Evolutionary conservation across 1,140 invertebrate genomes (phyloP).

Genomic region (Lasioglossum baleicum): DNA sequence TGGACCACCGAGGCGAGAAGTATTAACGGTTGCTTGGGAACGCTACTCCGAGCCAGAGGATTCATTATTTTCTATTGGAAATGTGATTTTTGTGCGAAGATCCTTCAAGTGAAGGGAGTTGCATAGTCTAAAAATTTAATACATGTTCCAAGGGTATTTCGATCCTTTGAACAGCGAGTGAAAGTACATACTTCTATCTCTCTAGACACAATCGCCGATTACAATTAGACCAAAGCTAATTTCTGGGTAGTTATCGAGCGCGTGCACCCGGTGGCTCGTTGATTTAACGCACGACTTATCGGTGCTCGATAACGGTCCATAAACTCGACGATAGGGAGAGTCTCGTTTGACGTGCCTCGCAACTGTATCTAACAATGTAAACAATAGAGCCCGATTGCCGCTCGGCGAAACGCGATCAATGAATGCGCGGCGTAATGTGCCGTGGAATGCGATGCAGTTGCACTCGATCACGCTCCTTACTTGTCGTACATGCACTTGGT

Average conservation of each 20-base stretch:
- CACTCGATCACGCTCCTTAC: background rate
- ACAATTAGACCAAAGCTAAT: constrained; percentile 37
- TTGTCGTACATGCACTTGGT: no score
- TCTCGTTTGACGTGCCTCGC: background rate
- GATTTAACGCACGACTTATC: constrained; percentile 53
- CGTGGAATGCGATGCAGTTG: background rate
- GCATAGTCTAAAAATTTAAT: no score
- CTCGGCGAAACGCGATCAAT: constrained; percentile 1
- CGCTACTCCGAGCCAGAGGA: no score
- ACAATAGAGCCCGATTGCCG: background rate
- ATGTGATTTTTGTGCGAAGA: no score
- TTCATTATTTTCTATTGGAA: no score
- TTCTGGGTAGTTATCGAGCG: constrained; percentile 29
- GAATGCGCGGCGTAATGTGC: background rate
- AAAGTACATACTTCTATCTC: background rate
- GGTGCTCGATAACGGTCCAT: constrained; percentile 2
- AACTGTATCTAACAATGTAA: constrained; percentile 7
- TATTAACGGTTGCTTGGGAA: no score
- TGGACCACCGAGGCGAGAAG: no score
- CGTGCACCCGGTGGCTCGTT: constrained; percentile 13
- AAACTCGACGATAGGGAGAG: background rate
- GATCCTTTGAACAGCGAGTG: no score
- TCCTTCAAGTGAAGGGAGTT: no score
- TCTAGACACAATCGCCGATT: constrained; percentile 23
- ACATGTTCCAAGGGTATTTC: no score